Evolutionary conservation across 2,113 vertebrate species (phyloP), one percentile per base, ranked within the genome.

Genomic region (Pachyramphus minor): DNA sequence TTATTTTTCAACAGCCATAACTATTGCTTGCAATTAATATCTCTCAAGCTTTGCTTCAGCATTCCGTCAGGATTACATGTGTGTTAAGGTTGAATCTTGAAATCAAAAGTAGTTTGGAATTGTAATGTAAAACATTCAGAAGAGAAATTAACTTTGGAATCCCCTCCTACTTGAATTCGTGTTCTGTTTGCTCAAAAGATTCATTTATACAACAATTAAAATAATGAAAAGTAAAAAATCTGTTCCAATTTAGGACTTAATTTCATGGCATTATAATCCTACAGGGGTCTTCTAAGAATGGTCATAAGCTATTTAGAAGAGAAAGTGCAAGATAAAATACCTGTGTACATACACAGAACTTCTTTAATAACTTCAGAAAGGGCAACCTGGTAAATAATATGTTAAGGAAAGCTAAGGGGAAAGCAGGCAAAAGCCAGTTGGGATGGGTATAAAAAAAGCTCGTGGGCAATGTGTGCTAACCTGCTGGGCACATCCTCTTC

Each of bases 401-500:
- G 11, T 15, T 30, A 8, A 28, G 50, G 44, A 33, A 55, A 30
- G 8, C 44, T 12, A 59, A 67, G 4, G 27, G 55, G 39, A 92
- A 60, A 4, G n/a, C 5, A 25, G 25, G 33, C 22, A 14, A 41
- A 63, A 64, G 7, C 6, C 45, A 41, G 42, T 37, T 39, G 31
- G 24, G 64, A 50, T 15, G 12, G 18, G 12, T 28, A 35, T 1
- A 62, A 28, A 20, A 35, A 58, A 45, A 77, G 6, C 22, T 71
- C 8, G 2, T 3, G 52, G 41, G 55, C 14, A 50, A 8, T 0
- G 11, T 19, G 19, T 60, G 76, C 97, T 97, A 71, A 99, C 99
- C 99, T 99, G 97, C 99, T 99, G 92, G 98, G 98, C 41, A 97
- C 97, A 68, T 99, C 99, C 19, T 98, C 98, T 11, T 98, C 98